These are phyloP conservation scores for Metalampra italica DNA, from an alignment of 2,888 invertebrate species.

Conservation along the genomic window DNA sequence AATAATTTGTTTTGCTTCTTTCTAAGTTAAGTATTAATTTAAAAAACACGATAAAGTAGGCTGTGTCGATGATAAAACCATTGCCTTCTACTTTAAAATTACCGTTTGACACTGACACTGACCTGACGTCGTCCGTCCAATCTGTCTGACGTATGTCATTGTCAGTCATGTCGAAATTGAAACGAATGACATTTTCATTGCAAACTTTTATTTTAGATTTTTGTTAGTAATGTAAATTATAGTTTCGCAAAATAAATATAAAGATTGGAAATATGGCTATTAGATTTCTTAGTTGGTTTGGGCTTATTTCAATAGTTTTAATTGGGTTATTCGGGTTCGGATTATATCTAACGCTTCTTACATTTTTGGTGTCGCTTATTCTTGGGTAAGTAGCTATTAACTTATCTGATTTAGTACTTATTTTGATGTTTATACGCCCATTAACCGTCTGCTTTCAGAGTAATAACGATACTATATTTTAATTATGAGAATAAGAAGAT, in stretches of 20 bases:
- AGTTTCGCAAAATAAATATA: slow-evolving; percentile 19
- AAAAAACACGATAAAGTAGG: too few species aligned
- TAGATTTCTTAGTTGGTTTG: slow-evolving; percentile 57
- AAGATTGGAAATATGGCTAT: slow-evolving; percentile 34
- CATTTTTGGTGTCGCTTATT: slow-evolving; percentile 59
- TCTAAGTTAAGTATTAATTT: too few species aligned
- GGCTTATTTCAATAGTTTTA: slow-evolving; percentile 57
- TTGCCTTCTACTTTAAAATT: too few species aligned
- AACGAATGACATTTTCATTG: too few species aligned
- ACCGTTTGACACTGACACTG: too few species aligned
- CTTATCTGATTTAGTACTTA: slow-evolving; percentile 9
- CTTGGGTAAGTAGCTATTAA: slow-evolving; percentile 53
- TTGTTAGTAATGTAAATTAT: slow-evolving; percentile 24
- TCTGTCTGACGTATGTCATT: too few species aligned
- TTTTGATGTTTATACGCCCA: neutral
- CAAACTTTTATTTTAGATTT: slow-evolving; percentile 8
- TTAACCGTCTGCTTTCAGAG: slow-evolving; percentile 35
- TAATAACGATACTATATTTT: slow-evolving; percentile 57
- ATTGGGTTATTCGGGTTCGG: slow-evolving; percentile 64
- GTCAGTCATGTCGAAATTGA: too few species aligned
- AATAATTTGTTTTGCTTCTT: too few species aligned
- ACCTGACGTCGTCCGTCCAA: too few species aligned
- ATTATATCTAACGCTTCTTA: slow-evolving; percentile 55
- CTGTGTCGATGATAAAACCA: too few species aligned
- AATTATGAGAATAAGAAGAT: slow-evolving; percentile 60